Evolutionary conservation across 2,113 vertebrate genomes (phyloP), one percentile per base, ranked within the genome.

Genomic region (Manacus vitellinus): DNA sequence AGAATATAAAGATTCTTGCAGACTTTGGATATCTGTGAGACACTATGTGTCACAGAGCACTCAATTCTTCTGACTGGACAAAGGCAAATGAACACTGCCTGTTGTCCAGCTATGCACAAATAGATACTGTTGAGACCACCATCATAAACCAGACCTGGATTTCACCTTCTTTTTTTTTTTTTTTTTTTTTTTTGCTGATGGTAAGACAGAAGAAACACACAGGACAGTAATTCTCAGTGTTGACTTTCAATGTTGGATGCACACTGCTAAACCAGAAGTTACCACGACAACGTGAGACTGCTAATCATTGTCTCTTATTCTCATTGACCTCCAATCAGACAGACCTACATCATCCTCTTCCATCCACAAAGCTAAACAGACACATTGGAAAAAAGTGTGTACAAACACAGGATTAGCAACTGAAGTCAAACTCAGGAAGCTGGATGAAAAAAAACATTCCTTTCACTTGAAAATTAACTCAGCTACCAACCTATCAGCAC

Each of bases 21-120:
- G 12, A 27, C 39, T 70, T 14, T 16, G 10, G 11, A 55, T 19
- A 74, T 49, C 39, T 49, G 25, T 23, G 31, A 77, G 31, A 80
- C 28, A 33, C 6, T 3, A 3, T 2, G 2, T 5, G 18, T 66
- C 22, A 24, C 1, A 15, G 19, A 65, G 11, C 5, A 17, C 24
- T 43, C 49, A 52, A 5, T 18, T 22, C 14, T 62, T 67, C 66
- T 83, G 22, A 24, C 6, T 46, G 25, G 22, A 46, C 39, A 91
- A 70, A 75, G 15, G 13, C 30, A 86, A 28, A n/a, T 49, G 20
- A 23, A 62, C 9, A 2, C 15, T n/a, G 31, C 22, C 62, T 56
- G 5, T 8, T 68, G 27, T 24, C 18, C 6, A 2, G 5, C 47
- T 47, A 31, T 13, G 23, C 27, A 46, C 30, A 2, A 61, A 71